These are phyloP conservation scores for Apotomis capreana DNA, from an alignment of 2,888 invertebrate species.

Conservation along the genomic window DNA sequence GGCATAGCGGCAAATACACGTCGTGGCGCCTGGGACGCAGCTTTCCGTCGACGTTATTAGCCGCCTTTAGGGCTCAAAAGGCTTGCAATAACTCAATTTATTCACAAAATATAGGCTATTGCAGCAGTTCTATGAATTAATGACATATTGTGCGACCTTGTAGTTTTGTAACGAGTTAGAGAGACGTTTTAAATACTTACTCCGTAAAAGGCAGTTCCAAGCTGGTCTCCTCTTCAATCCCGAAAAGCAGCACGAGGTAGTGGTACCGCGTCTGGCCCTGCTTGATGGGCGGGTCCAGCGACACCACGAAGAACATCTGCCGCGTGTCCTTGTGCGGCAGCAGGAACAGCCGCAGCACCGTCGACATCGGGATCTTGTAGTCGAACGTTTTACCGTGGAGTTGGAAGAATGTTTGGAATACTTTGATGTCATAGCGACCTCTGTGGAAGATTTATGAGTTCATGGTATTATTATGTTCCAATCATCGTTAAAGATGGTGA, in stretches of 20 bases:
- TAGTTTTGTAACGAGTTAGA: too few relatives aligned
- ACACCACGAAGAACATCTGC: slow-evolving; percentile 99
- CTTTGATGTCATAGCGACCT: slow-evolving; percentile 98
- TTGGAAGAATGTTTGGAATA: slow-evolving; percentile 88
- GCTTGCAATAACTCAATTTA: too few relatives aligned
- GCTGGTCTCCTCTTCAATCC: slow-evolving; percentile 96
- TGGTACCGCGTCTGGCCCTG: slow-evolving; percentile 99
- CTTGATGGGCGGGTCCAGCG: slow-evolving; percentile 99
- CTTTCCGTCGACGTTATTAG: too few relatives aligned
- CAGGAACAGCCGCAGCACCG: slow-evolving; percentile 96
- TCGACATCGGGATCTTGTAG: slow-evolving; percentile 99
- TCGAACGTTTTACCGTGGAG: slow-evolving; percentile 99
- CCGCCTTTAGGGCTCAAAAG: too few relatives aligned
- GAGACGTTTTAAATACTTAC: slow-evolving; percentile 78
- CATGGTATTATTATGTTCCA: neutral
- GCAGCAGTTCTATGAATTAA: too few relatives aligned
- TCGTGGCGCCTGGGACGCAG: too few relatives aligned
- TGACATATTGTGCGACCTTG: too few relatives aligned
- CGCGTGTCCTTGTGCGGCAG: slow-evolving; percentile 98
- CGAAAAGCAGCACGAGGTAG: slow-evolving; percentile 96
- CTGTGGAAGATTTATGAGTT: slow-evolving; percentile 74
- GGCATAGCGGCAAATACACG: too few relatives aligned
- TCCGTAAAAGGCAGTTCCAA: slow-evolving; percentile 96
- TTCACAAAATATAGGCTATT: too few relatives aligned
- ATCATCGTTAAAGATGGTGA: neutral